phyloP scores from a whole-genome alignment of 2,888 invertebrate genomes.

The Coleophora deauratella region DNA sequence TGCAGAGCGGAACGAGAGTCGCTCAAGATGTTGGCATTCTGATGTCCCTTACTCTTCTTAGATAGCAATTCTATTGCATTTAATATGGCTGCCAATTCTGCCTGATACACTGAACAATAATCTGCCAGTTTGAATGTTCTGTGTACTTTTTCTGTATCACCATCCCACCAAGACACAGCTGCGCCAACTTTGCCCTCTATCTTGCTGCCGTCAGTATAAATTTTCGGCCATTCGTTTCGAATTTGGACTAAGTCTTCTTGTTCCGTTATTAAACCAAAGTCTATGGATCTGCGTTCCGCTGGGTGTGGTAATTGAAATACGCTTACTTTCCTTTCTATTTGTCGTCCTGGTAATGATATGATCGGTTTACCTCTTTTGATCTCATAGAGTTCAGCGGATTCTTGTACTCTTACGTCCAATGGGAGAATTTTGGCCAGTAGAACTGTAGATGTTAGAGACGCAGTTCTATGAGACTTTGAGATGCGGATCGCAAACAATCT shows the following conservation, averaged over 20 bases:
- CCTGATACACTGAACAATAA: neutral
- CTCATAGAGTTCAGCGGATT: constrained; percentile 9
- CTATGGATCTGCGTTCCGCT: neutral
- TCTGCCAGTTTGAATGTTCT: neutral
- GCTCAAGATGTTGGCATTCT: neutral
- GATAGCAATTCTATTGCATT: neutral
- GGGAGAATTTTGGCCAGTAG: constrained; percentile 15
- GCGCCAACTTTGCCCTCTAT: neutral
- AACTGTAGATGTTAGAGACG: constrained; percentile 13
- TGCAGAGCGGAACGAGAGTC: neutral
- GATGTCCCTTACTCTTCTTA: neutral
- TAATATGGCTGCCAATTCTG: neutral
- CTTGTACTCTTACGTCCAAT: constrained; percentile 15
- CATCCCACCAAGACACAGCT: neutral
- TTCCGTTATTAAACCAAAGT: neutral
- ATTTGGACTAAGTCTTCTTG: neutral
- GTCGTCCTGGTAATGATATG: neutral
- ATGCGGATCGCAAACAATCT: constrained; percentile 1
- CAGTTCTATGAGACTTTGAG: constrained; percentile 10
- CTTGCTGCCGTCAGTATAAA: neutral
- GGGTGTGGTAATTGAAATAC: neutral
- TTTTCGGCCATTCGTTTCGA: neutral
- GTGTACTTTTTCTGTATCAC: neutral
- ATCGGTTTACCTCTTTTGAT: neutral
- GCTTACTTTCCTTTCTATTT: neutral